phyloP scores from a whole-genome alignment of 2,797 vertebrate species.

The Percopsis omiscomaycus region DNA sequence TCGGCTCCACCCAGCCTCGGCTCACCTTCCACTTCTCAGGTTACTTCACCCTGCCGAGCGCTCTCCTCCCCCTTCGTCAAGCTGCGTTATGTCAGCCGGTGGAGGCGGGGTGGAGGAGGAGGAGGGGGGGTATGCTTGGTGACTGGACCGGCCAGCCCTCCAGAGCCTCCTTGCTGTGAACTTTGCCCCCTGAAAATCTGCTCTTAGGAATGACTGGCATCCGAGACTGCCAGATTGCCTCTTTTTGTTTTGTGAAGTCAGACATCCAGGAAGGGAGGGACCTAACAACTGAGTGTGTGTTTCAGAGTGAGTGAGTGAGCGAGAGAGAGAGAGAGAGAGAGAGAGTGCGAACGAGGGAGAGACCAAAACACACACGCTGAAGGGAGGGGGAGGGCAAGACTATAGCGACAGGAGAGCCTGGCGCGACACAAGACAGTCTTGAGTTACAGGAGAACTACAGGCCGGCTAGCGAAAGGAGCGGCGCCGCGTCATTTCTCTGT shows the following conservation, averaged over 20 bases:
- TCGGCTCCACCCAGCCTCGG: slow-evolving; percentile 54
- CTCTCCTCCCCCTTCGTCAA: slow-evolving; percentile 49
- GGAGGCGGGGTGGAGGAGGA: slow-evolving; percentile 1
- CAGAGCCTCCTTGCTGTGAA: slow-evolving; percentile 76
- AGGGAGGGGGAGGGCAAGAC: slow-evolving; percentile 46
- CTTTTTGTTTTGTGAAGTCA: slow-evolving; percentile 76
- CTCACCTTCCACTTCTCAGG: slow-evolving; percentile 71
- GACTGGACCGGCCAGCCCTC: slow-evolving; percentile 55
- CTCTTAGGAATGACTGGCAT: slow-evolving; percentile 87
- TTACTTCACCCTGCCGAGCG: slow-evolving; percentile 59
- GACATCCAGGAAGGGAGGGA: slow-evolving; percentile 68
- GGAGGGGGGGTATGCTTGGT: slow-evolving; percentile 13
- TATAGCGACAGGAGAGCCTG: slow-evolving; percentile 30
- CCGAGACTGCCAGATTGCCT: slow-evolving; percentile 68
- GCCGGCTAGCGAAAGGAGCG: slow-evolving; percentile 25
- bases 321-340: slow-evolving; percentile 45
- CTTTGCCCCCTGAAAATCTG: slow-evolving; percentile 76
- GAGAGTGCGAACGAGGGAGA: slow-evolving; percentile 40
- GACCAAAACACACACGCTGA: slow-evolving; percentile 52
- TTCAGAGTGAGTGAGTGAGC: slow-evolving; percentile 47
- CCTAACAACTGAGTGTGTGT: slow-evolving; percentile 39
- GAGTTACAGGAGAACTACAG: slow-evolving; percentile 50
- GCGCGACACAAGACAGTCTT: slow-evolving; percentile 37
- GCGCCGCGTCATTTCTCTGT: slow-evolving; percentile 44
- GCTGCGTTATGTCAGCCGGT: slow-evolving; percentile 49